Evolutionary conservation across 1,140 invertebrate species (phyloP).

Genomic region (Macrobrachium nipponense): DNA sequence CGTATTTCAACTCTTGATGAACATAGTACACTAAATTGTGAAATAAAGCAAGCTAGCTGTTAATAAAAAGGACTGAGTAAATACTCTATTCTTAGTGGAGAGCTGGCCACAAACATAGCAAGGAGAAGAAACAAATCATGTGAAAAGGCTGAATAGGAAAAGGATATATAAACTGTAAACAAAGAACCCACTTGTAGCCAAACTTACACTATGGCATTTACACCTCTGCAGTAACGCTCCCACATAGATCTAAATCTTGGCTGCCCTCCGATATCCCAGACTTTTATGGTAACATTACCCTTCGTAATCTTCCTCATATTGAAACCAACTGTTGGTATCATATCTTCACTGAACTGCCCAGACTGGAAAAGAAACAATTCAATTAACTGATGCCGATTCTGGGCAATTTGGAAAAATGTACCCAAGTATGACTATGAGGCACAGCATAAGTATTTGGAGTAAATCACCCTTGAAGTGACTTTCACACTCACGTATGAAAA

Average conservation of each 20-base stretch:
- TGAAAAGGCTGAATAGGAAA: too few species aligned
- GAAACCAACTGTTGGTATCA: constrained; percentile 99
- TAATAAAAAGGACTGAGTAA: too few species aligned
- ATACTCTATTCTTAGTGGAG: too few species aligned
- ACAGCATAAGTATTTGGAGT: too few species aligned
- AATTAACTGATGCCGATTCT: neutral
- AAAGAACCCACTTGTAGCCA: constrained; percentile 23
- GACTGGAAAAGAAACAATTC: constrained; percentile 75
- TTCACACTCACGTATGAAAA: too few species aligned
- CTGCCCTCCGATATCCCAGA: constrained; percentile 99
- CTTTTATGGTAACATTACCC: constrained; percentile 99
- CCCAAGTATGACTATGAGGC: too few species aligned
- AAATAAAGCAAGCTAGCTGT: too few species aligned
- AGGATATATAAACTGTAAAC: neutral
- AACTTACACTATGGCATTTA: constrained; percentile 98
- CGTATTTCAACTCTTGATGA: too few species aligned
- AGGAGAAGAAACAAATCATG: too few species aligned
- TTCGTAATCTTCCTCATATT: constrained; percentile 99
- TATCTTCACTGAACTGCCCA: constrained; percentile 99
- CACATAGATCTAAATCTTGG: constrained; percentile 99
- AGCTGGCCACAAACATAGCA: too few species aligned
- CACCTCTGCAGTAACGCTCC: constrained; percentile 94
- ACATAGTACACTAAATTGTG: too few species aligned
- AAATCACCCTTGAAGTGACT: too few species aligned
- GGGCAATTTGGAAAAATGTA: neutral